phyloP scores from a whole-genome alignment of 64 coral and sea anemone species.

The Porites lutea region DNA sequence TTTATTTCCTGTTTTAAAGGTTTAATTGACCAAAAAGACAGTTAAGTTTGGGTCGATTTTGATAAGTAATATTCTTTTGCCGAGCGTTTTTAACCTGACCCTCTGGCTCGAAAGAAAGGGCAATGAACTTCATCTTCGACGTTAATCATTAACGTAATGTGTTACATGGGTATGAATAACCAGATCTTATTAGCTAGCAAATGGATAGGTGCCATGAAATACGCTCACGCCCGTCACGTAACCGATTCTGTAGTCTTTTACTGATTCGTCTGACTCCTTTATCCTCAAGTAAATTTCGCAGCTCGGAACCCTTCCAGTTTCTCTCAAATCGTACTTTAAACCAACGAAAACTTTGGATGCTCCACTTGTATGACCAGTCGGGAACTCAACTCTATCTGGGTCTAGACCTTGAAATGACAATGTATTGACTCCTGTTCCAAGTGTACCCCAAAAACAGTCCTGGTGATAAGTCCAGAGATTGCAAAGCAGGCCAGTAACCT shows the following conservation, averaged over 20 bases:
- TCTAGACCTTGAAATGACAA: conserved; percentile 36
- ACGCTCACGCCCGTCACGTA: background rate
- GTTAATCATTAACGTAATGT: background rate
- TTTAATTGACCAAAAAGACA: too few species aligned
- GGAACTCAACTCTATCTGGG: background rate
- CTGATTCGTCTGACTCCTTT: conserved; percentile 1
- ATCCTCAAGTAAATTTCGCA: background rate
- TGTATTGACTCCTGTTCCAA: conserved; percentile 19
- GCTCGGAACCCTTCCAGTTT: background rate
- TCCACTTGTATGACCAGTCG: background rate
- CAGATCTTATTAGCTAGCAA: background rate
- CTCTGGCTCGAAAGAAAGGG: too few species aligned
- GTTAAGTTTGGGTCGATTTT: too few species aligned
- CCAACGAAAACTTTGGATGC: conserved; percentile 23
- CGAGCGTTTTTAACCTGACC: too few species aligned
- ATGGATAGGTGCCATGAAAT: conserved; percentile 17
- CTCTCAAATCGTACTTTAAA: conserved; percentile 19
- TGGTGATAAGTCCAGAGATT: background rate
- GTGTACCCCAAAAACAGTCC: background rate
- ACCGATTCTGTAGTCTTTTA: conserved; percentile 10
- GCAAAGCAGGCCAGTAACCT: background rate
- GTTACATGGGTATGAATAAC: too few species aligned
- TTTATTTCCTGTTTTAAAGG: too few species aligned
- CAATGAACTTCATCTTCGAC: background rate
- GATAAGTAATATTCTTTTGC: background rate